phyloP scores from a whole-genome alignment of 2,113 vertebrate species.

The Prunella himalayana region DNA sequence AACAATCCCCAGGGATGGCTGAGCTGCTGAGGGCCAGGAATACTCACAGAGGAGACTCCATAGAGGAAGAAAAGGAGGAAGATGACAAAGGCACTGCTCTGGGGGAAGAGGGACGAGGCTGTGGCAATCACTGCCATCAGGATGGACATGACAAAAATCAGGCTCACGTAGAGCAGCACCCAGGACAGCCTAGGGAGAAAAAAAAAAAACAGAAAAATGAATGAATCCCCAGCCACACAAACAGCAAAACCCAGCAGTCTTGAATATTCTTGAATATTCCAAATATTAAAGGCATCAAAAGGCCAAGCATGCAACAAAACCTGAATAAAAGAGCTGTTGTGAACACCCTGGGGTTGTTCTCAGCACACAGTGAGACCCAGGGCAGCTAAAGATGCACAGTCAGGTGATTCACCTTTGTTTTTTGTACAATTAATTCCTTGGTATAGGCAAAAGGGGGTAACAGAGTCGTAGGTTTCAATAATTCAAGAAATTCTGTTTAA shows the following conservation, averaged over 20 bases:
- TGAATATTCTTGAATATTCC: background rate
- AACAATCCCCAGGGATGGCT: background rate
- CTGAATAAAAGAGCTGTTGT: background rate
- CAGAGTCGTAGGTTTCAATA: constrained; percentile 22
- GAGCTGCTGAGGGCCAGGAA: accelerated
- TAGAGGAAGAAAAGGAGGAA: constrained; percentile 95
- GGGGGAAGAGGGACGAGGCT: constrained; percentile 87
- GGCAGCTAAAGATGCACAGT: background rate
- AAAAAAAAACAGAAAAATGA: background rate
- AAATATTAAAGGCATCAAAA: background rate
- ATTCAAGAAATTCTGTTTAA: constrained; percentile 53
- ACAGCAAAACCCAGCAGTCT: background rate
- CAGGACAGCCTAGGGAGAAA: constrained; percentile 87
- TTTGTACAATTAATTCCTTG: background rate
- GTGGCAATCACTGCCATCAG: constrained; percentile 93
- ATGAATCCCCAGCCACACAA: background rate
- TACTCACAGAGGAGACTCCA: constrained; percentile 92
- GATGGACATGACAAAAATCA: constrained; percentile 92
- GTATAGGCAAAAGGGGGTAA: background rate
- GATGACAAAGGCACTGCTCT: constrained; percentile 88
- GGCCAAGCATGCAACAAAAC: background rate
- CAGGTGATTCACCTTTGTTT: background rate
- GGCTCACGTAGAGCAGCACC: constrained; percentile 89
- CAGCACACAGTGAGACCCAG: background rate
- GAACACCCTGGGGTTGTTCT: background rate